Base-by-base conservation (phyloP, 1,140 invertebrate species). In the Cotesia glomerata region DNA sequence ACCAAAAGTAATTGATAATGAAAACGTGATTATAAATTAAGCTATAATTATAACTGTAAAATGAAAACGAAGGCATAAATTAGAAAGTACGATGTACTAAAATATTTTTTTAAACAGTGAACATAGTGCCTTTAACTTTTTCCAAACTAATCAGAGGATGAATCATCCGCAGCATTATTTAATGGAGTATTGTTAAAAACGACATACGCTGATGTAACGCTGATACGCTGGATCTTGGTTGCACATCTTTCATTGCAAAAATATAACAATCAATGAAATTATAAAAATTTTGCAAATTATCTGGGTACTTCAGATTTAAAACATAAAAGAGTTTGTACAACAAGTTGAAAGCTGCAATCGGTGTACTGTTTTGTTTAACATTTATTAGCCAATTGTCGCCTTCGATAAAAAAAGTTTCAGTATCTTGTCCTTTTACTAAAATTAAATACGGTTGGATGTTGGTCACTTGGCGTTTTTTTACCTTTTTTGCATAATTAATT, bases 271-370 rank as follows among this genome's bases (percentile, higher is more conserved):
- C 66, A 8, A 68, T 16, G 51, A 68, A 54, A 9, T 56, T 68
- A 32, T 68, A 68, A 32, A 68, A 68, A 35, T 68, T 68, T n/a
- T 26, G 49, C 14, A 68, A 68, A 56, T 32, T 52, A 4, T 68
- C 51, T 13, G 66, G 66, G 9, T 54, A 68, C 13, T 54, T 35
- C 5, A 56, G 13, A 56, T 68, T 68, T 5, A 52, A 13, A n/a
- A 56, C 66, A 26, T 68, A 52, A 56, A 16, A 68, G 9, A 45
- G 36, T 32, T 68, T 68, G 32, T 14, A 68, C 11, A 16, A 18
- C n/a, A 68, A 68, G 34, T 68, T 35, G 36, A 68, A 68, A 45
- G 26, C 49, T 35, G 51, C 66, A 18, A 68, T 14, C n/a, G 39
- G 66, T 16, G 26, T 16, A 35, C 39, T 26, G 1, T 68, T 52